phyloP scores from a whole-genome alignment of 2,113 vertebrate species.

The Microcebus lehilahytsara region DNA sequence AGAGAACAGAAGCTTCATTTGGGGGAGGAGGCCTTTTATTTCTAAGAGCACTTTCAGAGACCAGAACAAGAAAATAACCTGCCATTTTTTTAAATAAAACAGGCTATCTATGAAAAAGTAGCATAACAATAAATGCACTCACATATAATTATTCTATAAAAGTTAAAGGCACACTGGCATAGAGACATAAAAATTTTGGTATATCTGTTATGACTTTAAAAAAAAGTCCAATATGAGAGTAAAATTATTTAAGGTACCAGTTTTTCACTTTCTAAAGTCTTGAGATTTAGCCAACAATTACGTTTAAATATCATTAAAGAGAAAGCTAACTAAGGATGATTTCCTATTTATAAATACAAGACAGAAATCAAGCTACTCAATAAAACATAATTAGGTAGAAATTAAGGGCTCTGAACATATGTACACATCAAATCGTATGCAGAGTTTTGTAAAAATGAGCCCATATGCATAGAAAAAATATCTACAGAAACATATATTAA shows the following conservation, averaged over 20 bases:
- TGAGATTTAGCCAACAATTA: background rate
- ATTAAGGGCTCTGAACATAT: background rate
- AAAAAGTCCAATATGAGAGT: background rate
- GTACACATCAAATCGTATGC: background rate
- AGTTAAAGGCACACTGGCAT: background rate
- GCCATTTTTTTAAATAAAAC: background rate
- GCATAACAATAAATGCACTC: background rate
- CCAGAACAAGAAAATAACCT: background rate
- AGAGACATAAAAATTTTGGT: background rate
- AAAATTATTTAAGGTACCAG: background rate
- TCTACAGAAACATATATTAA: background rate
- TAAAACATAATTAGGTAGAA: background rate
- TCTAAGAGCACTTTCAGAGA: background rate
- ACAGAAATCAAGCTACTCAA: background rate
- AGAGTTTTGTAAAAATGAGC: background rate
- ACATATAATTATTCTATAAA: background rate
- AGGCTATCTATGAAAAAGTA: background rate
- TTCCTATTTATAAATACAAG: background rate
- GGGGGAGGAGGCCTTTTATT: background rate
- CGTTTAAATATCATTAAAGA: background rate
- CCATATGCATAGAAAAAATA: background rate
- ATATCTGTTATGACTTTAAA: background rate
- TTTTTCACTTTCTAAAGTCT: conserved; percentile 25
- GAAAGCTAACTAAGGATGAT: background rate
- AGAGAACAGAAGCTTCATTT: background rate